These are phyloP conservation scores for Leuciscus waleckii DNA, from an alignment of 2,797 vertebrate species.

Conservation along the genomic window DNA sequence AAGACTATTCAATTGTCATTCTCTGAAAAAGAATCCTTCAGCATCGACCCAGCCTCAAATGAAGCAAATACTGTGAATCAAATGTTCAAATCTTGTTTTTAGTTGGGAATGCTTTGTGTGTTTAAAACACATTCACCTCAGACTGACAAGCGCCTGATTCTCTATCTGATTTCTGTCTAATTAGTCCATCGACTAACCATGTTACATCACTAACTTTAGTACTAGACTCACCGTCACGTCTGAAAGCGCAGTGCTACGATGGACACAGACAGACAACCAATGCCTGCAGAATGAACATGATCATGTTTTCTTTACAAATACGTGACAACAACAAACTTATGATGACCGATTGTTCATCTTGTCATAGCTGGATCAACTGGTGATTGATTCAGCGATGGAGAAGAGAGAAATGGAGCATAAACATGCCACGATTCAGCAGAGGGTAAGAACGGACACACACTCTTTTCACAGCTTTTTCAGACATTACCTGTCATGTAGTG, in stretches of 20 bases:
- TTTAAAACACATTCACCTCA: background rate
- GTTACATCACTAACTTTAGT: conserved; percentile 23
- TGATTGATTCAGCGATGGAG: conserved; percentile 95
- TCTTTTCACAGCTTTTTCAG: background rate
- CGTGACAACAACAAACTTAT: background rate
- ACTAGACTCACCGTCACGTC: background rate
- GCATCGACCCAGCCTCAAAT: background rate
- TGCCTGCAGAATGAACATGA: background rate
- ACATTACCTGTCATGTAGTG: background rate
- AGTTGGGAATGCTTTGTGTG: too few relatives aligned
- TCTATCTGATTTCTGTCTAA: background rate
- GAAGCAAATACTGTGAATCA: background rate
- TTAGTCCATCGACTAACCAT: background rate
- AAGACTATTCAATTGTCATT: background rate
- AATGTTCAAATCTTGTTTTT: too few relatives aligned
- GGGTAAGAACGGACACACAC: conserved; percentile 77
- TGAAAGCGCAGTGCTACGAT: background rate
- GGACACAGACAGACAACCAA: background rate
- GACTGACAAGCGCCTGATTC: background rate
- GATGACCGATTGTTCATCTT: background rate
- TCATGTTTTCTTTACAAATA: background rate
- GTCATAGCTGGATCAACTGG: conserved; percentile 92
- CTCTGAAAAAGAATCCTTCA: background rate
- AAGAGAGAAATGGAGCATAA: conserved; percentile 98
- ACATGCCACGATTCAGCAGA: conserved; percentile 93